Evolutionary conservation across 2,888 invertebrate species (phyloP), one percentile per base, ranked within the genome.

Genomic region (Exephanes ischioxanthus): DNA sequence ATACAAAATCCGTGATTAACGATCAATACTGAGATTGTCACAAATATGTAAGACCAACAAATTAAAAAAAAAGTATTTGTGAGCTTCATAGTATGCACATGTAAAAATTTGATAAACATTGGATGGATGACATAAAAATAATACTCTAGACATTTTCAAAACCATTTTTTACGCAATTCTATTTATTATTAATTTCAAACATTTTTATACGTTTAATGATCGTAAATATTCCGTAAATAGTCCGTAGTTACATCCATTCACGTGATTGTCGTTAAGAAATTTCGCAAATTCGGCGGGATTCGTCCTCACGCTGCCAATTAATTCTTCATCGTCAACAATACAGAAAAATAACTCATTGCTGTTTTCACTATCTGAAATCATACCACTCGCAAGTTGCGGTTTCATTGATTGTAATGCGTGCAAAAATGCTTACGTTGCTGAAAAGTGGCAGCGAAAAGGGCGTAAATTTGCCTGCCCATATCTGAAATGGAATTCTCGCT

Each of bases 401-500:
- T 4, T 26, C 58, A 22, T 58, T 1, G 9, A 26, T 1, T 33
- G 33, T 33, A 33, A 33, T 33, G 0, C 5, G 33, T 33, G 58
- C 9, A 2, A 22, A 3, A 3, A 58, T 58, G 58, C 58, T 58
- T 9, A 58, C 58, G 26, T 26, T 26, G 58, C 26, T 26, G 58
- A 84, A 88, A 1, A 84, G 76, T 14, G 76, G 63, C 63, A 86
- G 33, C 0, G 84, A 85, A 19, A 87, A 67, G 2, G 73, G 41
- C 14, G 30, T 66, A 41, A 87, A 87, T 73, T 86, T 87, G 41
- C 86, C 86, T 14, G 85, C 83, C 11, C 86, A 85, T 37, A 86
- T 75, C 37, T 75, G 68, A 37, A 87, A 71, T 16, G 86, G 82
- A 48, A 71, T 48, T 37, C 76, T 63, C 14, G 83, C 30, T 41